Conservation (phyloP, 2,113 vertebrate genomes). For the Semnopithecus entellus region DNA sequence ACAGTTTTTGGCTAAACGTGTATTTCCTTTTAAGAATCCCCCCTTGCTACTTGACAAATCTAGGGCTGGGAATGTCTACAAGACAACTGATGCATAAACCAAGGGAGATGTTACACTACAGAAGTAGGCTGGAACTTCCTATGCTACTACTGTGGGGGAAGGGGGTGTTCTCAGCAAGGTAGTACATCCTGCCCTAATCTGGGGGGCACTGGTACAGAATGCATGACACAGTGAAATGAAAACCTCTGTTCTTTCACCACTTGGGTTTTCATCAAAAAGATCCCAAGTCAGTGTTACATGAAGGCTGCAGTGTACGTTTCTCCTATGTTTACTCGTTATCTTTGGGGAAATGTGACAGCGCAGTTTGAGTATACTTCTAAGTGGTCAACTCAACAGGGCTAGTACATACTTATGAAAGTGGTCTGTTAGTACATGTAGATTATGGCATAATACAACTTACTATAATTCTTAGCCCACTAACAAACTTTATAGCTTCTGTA, state of each 20-base stretch:
- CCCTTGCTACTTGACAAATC: slow-evolving; percentile 19
- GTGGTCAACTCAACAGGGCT: not conserved
- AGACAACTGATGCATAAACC: not conserved
- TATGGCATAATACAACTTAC: too few species aligned
- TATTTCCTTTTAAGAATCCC: slow-evolving; percentile 63
- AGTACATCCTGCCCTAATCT: rapidly evolving
- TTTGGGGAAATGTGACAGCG: not conserved
- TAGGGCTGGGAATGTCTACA: not conserved
- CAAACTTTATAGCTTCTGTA: not conserved
- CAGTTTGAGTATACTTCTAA: not conserved
- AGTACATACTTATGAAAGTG: not conserved
- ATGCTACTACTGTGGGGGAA: too few species aligned
- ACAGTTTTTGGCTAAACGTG: slow-evolving; percentile 24
- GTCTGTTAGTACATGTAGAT: not conserved
- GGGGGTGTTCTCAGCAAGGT: not conserved
- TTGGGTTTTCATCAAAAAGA: not conserved
- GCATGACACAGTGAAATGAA: not conserved
- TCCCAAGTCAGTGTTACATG: not conserved
- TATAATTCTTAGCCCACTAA: too few species aligned
- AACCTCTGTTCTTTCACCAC: not conserved
- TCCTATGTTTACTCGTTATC: not conserved
- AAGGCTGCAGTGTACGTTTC: not conserved
- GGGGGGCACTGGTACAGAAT: not conserved
- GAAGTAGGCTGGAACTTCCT: not conserved
- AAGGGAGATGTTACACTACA: not conserved